A percentile compares a stretch with the other conserved stretches of the same genome.
Conservation (phyloP, 2,113 vertebrate species). For the Solenodon paradoxus region DNA sequence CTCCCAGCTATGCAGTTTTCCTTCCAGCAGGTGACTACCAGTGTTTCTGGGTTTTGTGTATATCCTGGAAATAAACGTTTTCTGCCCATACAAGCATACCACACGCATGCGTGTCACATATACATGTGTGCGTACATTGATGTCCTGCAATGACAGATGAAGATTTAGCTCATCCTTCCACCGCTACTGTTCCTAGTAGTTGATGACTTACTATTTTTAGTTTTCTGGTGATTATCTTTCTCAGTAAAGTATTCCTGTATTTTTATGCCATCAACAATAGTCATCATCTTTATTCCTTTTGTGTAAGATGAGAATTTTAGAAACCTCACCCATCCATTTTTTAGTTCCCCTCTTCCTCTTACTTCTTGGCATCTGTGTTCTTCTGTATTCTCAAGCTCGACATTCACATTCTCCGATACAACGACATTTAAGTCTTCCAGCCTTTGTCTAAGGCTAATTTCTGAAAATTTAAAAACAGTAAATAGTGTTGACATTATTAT, state of each 20-base stretch:
- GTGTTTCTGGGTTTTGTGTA: not conserved
- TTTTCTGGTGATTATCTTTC: constrained; percentile 22
- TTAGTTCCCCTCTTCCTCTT: not conserved
- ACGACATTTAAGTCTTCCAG: constrained; percentile 3
- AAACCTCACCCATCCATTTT: not conserved
- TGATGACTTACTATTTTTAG: not conserved
- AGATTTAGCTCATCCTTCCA: not conserved
- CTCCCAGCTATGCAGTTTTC: not conserved
- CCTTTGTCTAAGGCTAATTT: constrained; percentile 40
- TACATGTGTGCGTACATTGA: not conserved
- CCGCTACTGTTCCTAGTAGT: not conserved
- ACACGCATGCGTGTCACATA: not conserved
- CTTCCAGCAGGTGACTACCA: not conserved
- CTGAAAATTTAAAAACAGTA: not conserved
- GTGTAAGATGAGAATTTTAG: not conserved
- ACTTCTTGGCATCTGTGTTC: not conserved
- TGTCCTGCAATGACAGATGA: not conserved
- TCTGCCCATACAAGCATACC: not conserved
- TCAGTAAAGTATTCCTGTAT: not conserved
- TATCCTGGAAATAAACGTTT: not conserved
- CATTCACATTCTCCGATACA: not conserved
- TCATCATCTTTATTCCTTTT: constrained; percentile 28
- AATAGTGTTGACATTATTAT: not conserved
- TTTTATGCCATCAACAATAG: not conserved
- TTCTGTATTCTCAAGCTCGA: not conserved